phyloP scores from a whole-genome alignment of 2,797 vertebrate genomes.

The Neopelma chrysocephalum region DNA sequence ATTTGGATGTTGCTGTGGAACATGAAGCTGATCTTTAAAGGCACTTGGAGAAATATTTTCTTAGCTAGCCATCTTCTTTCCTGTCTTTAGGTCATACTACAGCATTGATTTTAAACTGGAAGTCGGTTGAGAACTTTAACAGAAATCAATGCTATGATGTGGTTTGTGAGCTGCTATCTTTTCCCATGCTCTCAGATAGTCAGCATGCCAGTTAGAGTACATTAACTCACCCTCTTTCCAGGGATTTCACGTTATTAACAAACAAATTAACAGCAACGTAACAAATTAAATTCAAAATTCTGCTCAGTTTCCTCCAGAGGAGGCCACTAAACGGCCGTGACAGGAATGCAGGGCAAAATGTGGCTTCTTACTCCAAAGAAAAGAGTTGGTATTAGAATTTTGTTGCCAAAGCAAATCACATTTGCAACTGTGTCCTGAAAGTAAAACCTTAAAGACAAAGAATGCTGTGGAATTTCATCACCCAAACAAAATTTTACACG shows the following conservation, averaged over 20 bases:
- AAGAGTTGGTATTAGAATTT: not conserved
- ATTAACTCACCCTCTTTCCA: not conserved
- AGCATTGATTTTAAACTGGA: conserved; percentile 6
- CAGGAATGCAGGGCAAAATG: not conserved
- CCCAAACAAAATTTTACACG: not conserved
- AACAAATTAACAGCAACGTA: not conserved
- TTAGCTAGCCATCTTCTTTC: not conserved
- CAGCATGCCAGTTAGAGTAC: not conserved
- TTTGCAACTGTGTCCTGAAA: not conserved
- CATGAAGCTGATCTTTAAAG: not conserved
- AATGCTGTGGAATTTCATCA: not conserved
- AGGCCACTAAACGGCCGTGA: not conserved
- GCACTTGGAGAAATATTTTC: not conserved
- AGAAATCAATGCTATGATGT: not conserved
- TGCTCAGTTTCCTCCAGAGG: not conserved
- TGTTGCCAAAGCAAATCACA: not conserved
- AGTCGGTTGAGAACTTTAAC: not conserved
- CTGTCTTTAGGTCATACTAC: not conserved
- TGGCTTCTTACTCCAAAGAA: not conserved
- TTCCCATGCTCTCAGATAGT: not conserved
- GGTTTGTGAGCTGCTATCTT: not conserved
- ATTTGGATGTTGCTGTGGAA: not conserved
- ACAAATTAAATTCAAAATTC: not conserved
- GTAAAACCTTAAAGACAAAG: not conserved
- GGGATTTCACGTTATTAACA: not conserved